These are phyloP conservation scores for Varecia variegata DNA, from an alignment of 2,797 vertebrate genomes.

Conservation along the genomic window DNA sequence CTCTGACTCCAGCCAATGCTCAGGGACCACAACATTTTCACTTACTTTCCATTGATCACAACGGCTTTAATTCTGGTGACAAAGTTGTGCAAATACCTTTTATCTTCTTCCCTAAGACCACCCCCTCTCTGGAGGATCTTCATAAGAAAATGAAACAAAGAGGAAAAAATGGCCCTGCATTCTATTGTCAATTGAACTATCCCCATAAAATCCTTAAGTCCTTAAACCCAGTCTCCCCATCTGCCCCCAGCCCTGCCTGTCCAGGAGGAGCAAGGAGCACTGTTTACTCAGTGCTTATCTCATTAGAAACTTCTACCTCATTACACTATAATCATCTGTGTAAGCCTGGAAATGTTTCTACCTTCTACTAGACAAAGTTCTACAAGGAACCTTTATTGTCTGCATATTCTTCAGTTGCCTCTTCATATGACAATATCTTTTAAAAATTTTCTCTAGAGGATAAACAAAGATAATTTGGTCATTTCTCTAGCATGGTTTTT, in stretches of 20 bases:
- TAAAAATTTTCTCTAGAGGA: neutral
- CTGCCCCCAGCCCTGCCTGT: neutral
- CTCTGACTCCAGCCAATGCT: neutral
- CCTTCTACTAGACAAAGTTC: neutral
- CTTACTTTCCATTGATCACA: neutral
- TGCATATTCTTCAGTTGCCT: neutral
- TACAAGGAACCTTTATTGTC: neutral
- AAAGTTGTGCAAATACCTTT: neutral
- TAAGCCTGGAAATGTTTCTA: neutral
- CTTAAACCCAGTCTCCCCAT: neutral
- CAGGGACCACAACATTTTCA: neutral
- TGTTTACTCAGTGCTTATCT: neutral
- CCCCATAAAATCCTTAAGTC: neutral
- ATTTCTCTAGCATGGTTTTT: neutral
- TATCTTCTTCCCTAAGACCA: neutral
- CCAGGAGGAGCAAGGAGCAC: neutral
- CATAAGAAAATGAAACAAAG: neutral
- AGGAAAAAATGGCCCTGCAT: neutral
- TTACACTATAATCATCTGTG: neutral
- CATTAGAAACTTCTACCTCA: neutral
- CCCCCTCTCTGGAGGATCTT: neutral
- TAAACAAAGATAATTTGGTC: neutral
- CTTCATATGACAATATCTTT: neutral
- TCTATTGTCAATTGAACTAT: neutral
- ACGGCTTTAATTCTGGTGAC: neutral